A percentile compares a stretch with the other conserved stretches of the same genome.
Evolutionary conservation across 2,113 vertebrate genomes (phyloP).

Genomic region (Burhinus bistriatus): DNA sequence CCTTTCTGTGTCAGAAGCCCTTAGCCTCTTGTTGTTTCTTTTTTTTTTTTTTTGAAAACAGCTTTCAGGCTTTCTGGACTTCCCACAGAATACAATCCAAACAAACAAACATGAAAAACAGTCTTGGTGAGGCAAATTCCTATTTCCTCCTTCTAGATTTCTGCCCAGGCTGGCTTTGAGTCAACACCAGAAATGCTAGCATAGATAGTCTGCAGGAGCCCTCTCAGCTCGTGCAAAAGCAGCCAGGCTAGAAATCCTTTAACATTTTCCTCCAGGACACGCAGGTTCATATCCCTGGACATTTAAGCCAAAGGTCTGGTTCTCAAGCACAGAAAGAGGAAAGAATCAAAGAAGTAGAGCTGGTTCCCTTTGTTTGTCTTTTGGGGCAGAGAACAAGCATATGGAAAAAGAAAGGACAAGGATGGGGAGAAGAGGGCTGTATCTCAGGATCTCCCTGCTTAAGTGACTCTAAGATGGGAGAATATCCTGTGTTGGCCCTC

Average conservation of each 20-base stretch:
- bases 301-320: neutral
- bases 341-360: neutral
- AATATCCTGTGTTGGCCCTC: neutral
- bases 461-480: neutral
- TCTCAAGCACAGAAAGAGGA: neutral
- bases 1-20: neutral
- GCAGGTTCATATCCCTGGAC: neutral
- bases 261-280: neutral
- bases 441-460: neutral
- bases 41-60: neutral
- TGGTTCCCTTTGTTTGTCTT: neutral
- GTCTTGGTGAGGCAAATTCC: neutral
- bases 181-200: neutral
- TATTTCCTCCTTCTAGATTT: neutral
- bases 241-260: neutral
- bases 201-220: neutral
- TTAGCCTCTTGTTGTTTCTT: neutral
- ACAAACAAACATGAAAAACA: neutral
- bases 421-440: neutral
- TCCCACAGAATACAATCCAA: neutral
- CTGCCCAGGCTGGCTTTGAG: neutral
- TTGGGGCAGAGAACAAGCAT: neutral
- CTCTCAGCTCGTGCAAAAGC: neutral
- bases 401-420: neutral
- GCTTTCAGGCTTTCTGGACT: neutral